phyloP scores from a whole-genome alignment of 1,140 invertebrate species.

The Drosophila kepulauana region DNA sequence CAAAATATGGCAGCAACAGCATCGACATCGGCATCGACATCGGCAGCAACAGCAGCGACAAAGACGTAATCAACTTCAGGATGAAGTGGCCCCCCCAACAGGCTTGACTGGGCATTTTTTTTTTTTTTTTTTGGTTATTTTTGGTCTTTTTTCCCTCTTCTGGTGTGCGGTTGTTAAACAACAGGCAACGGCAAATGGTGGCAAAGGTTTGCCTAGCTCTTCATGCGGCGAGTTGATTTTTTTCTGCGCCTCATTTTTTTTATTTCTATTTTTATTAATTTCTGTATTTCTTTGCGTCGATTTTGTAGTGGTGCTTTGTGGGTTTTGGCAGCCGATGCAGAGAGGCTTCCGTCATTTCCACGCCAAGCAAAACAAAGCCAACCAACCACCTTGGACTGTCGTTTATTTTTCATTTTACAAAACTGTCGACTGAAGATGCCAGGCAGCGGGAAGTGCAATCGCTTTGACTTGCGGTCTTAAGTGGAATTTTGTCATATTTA shows the following conservation, averaged over 20 bases:
- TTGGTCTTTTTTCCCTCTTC: not conserved
- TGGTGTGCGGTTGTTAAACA: constrained; percentile 39
- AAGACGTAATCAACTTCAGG: constrained; percentile 82
- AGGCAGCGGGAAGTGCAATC: constrained; percentile 33
- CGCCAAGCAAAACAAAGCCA: not conserved
- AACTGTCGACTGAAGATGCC: constrained; percentile 28
- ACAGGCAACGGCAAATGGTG: constrained; percentile 53
- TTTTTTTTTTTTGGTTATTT: constrained; percentile 29
- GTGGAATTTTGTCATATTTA: constrained; percentile 22
- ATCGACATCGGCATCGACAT: constrained; percentile 9
- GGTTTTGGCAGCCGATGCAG: constrained; percentile 32
- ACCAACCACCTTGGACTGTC: constrained; percentile 39
- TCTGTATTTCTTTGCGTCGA: constrained; percentile 33
- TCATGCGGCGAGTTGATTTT: constrained; percentile 47
- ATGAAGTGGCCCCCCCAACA: constrained; percentile 70
- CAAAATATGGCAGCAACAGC: constrained; percentile 49
- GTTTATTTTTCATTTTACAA: constrained; percentile 12
- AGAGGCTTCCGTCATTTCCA: constrained; percentile 49
- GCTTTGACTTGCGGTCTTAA: constrained; percentile 3
- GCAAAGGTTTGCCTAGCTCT: constrained; percentile 64
- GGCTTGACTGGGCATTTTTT: constrained; percentile 71
- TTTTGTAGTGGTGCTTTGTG: constrained; percentile 37
- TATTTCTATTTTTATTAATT: constrained; percentile 8
- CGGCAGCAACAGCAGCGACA: constrained; percentile 32
- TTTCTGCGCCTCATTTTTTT: constrained; percentile 18